Evolutionary conservation across 2,797 vertebrate genomes (phyloP).

Genomic region (Chrosomus eos): DNA sequence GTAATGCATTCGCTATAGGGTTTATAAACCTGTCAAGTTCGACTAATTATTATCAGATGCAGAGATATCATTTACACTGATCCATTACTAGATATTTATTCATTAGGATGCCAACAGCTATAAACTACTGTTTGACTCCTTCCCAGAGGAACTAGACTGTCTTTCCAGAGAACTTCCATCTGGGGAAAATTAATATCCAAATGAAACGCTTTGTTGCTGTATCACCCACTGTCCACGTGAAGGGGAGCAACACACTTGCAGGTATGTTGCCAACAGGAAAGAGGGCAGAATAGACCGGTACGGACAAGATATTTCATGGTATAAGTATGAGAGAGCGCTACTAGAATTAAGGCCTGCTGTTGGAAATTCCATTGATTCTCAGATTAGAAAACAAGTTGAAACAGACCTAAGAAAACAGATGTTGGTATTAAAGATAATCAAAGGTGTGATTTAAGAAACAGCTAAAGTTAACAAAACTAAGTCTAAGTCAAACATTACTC

Average conservation of each 20-base stretch:
- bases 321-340: neutral
- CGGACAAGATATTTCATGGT: neutral
- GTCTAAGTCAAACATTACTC: neutral
- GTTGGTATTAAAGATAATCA: neutral
- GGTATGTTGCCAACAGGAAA: constrained; percentile 6
- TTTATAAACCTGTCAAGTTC: neutral
- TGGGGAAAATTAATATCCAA: neutral
- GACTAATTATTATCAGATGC: no score
- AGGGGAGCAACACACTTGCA: neutral
- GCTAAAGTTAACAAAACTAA: neutral
- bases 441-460: neutral
- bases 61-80: neutral
- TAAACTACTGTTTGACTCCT: neutral
- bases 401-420: constrained; percentile 56
- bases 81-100: neutral
- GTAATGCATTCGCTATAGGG: neutral
- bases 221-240: neutral
- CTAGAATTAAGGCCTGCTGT: constrained; percentile 9
- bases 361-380: constrained; percentile 71
- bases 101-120: neutral
- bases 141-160: neutral
- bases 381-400: constrained; percentile 62
- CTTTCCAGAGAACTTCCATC: constrained; percentile 7
- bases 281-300: neutral
- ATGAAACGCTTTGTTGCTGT: neutral